Percentiles rank a stretch among this genome's conserved stretches.
phyloP scores from a whole-genome alignment of 2,888 invertebrate species.

The Phyto melanocephala region DNA sequence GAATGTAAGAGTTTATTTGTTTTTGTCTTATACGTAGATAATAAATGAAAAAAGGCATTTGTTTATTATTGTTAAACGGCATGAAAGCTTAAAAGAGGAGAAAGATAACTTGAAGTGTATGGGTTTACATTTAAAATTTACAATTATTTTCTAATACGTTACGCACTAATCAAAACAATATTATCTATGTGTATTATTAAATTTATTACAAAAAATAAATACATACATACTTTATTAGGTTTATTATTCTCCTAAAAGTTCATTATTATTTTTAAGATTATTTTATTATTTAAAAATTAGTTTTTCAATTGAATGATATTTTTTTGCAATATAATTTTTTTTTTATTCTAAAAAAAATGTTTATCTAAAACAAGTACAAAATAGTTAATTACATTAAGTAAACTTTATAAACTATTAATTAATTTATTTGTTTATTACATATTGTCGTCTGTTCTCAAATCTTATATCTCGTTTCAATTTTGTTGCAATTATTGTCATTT shows the following conservation, averaged over 20 bases:
- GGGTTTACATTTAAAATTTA: conserved; percentile 12
- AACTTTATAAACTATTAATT: conserved; percentile 46
- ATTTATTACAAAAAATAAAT: conserved; percentile 32
- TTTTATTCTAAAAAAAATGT: conserved; percentile 47
- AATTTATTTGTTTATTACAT: conserved; percentile 30
- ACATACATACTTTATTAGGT: conserved; percentile 3
- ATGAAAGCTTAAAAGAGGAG: background rate
- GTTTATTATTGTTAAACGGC: background rate
- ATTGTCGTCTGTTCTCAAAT: conserved; percentile 12
- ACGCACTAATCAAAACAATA: background rate
- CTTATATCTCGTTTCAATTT: background rate
- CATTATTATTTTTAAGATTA: background rate
- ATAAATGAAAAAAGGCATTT: background rate
- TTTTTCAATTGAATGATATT: conserved; percentile 6
- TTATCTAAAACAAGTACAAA: conserved; percentile 65
- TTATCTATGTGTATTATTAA: background rate
- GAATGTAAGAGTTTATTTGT: conserved; percentile 7
- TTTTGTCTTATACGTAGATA: background rate
- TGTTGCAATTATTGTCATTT: conserved; percentile 48
- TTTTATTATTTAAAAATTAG: background rate
- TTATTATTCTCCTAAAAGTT: background rate
- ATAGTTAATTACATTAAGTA: conserved; percentile 50
- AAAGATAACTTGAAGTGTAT: background rate
- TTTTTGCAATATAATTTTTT: background rate
- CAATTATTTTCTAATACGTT: background rate